Conservation (phyloP, 2,888 invertebrate species). For the Pseudoips prasinana region DNA sequence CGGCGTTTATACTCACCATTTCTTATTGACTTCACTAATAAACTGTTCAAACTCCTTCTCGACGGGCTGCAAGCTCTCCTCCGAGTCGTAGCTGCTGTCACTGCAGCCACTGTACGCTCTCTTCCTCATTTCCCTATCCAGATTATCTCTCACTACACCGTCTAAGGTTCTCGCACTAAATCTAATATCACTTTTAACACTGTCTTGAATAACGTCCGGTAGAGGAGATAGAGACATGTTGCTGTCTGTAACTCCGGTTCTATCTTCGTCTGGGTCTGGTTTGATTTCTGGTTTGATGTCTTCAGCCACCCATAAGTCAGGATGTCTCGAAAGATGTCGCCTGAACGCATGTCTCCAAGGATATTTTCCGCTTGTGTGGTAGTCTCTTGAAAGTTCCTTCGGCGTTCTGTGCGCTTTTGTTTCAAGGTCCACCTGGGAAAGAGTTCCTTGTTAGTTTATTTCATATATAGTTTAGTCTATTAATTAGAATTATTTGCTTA, state of each 20-base stretch:
- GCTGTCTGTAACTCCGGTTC: constrained; percentile 4
- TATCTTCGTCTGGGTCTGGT: constrained; percentile 23
- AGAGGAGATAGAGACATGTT: constrained; percentile 10
- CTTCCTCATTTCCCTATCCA: constrained; percentile 51
- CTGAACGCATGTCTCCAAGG: constrained; percentile 71
- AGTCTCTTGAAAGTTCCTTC: constrained; percentile 63
- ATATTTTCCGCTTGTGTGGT: constrained; percentile 66
- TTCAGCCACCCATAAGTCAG: constrained; percentile 50
- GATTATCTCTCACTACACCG: constrained; percentile 46
- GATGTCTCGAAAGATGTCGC: constrained; percentile 54
- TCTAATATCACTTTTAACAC: constrained; percentile 65
- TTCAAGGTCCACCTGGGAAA: constrained; percentile 60
- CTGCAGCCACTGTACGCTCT: constrained; percentile 60
- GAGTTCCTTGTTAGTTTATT: neutral
- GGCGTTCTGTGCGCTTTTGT: constrained; percentile 65
- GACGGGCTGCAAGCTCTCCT: constrained; percentile 65
- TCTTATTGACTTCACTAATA: constrained; percentile 68
- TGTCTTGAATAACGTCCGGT: constrained; percentile 36
- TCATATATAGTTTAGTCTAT: no score
- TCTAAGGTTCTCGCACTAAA: constrained; percentile 56
- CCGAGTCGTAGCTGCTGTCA: constrained; percentile 66
- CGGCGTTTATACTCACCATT: constrained; percentile 74
- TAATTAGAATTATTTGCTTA: no score
- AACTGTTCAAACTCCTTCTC: constrained; percentile 71
- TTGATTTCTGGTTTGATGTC: constrained; percentile 25